These are phyloP conservation scores for Emydocephalus ijimae DNA, from an alignment of 2,113 vertebrate species.

Conservation along the genomic window DNA sequence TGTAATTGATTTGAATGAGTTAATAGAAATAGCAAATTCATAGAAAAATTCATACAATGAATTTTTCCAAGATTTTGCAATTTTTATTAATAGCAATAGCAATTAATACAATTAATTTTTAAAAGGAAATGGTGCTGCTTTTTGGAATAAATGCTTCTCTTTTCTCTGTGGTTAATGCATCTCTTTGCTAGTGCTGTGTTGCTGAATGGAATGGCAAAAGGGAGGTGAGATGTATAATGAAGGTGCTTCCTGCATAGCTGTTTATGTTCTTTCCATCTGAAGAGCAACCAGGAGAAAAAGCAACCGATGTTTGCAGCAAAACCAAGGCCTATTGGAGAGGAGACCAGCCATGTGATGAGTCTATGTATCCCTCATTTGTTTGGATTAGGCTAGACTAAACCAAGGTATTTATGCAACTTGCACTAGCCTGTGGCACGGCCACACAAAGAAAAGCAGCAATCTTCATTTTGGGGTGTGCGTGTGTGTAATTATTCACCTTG, in stretches of 20 bases:
- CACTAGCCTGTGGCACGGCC: slow-evolving; percentile 27
- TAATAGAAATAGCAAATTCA: not conserved
- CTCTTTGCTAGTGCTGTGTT: slow-evolving; percentile 55
- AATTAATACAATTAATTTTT: not conserved
- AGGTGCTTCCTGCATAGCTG: slow-evolving; percentile 57
- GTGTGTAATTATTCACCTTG: slow-evolving; percentile 58
- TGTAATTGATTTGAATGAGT: not conserved
- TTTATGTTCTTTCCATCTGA: slow-evolving; percentile 65
- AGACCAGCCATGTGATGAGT: slow-evolving; percentile 38
- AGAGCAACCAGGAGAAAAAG: slow-evolving; percentile 62
- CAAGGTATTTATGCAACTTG: slow-evolving; percentile 48
- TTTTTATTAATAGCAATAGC: not conserved
- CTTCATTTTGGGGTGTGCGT: slow-evolving; percentile 33
- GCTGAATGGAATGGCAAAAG: slow-evolving; percentile 60
- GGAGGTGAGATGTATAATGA: slow-evolving; percentile 46
- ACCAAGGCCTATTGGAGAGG: slow-evolving; percentile 52
- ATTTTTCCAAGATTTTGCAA: not conserved
- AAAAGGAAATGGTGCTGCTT: slow-evolving; percentile 33
- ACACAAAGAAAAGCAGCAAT: slow-evolving; percentile 32
- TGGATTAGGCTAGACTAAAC: slow-evolving; percentile 55
- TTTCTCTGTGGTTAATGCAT: slow-evolving; percentile 36
- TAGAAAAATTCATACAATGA: not conserved
- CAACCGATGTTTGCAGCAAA: slow-evolving; percentile 56
- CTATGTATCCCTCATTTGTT: slow-evolving; percentile 55
- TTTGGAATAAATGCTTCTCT: slow-evolving; percentile 16